These are phyloP conservation scores for Corapipo altera DNA, from an alignment of 2,113 vertebrate genomes.

Conservation along the genomic window DNA sequence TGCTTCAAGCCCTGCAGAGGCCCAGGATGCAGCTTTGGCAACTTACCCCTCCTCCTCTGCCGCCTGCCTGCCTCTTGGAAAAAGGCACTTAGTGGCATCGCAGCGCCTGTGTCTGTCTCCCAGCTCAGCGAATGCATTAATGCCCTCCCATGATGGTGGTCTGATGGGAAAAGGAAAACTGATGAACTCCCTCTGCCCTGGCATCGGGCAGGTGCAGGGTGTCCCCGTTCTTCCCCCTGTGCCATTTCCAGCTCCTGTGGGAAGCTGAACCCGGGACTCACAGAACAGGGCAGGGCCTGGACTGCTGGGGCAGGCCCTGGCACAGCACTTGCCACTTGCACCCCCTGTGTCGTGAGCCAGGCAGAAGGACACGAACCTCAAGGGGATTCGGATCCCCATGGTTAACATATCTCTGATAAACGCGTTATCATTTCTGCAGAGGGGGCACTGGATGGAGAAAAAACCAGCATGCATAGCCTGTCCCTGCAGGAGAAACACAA, in stretches of 20 bases:
- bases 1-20: too few species aligned
- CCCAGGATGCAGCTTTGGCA: too few species aligned
- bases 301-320: too few species aligned
- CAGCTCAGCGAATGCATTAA: too few species aligned
- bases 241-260: fast-evolving
- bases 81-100: neutral
- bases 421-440: too few species aligned
- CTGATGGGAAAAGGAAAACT: neutral
- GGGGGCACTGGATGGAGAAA: too few species aligned
- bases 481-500: too few species aligned
- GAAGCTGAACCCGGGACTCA: too few species aligned
- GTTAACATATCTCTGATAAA: too few species aligned
- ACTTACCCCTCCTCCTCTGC: neutral
- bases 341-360: neutral
- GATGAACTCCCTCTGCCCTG: neutral
- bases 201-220: neutral
- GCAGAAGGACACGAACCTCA: neutral
- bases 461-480: neutral
- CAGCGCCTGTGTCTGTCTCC: fast-evolving
- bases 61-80: neutral
- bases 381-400: neutral
- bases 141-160: neutral
- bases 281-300: too few species aligned
- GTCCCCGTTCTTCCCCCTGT: too few species aligned
- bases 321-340: neutral